Evolutionary conservation across 2,113 vertebrate species (phyloP).

Genomic region (Rhizomys pruinosus): DNA sequence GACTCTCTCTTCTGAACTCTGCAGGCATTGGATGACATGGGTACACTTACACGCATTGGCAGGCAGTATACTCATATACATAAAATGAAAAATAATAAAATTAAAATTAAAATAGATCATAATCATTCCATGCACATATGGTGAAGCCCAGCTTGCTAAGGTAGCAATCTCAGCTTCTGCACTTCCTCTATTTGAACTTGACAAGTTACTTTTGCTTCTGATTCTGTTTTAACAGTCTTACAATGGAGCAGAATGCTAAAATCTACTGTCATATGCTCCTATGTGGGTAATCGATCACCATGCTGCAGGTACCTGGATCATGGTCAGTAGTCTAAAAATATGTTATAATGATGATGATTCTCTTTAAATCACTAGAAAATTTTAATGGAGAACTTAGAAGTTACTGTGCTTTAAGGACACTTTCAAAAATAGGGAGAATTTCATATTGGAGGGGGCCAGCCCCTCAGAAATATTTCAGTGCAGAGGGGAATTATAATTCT

Average conservation of each 20-base stretch:
- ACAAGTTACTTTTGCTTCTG: not conserved
- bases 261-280: fast-evolving
- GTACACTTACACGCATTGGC: too few species aligned
- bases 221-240: not conserved
- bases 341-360: not conserved
- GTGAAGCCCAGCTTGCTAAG: not conserved
- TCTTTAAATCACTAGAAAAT: not conserved
- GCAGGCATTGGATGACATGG: too few species aligned
- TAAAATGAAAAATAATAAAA: too few species aligned
- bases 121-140: not conserved
- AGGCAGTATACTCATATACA: too few species aligned
- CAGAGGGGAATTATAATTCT: not conserved
- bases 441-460: not conserved
- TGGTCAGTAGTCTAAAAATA: not conserved
- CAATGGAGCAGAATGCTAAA: not conserved
- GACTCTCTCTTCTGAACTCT: too few species aligned
- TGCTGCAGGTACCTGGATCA: not conserved
- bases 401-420: not conserved
- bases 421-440: not conserved
- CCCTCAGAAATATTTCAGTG: not conserved
- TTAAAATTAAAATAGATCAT: not conserved
- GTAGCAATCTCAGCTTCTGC: not conserved
- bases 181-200: not conserved
- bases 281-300: not conserved
- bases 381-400: not conserved